Conservation (phyloP, 2,888 invertebrate genomes). For the Stegana nigrithorax region DNA sequence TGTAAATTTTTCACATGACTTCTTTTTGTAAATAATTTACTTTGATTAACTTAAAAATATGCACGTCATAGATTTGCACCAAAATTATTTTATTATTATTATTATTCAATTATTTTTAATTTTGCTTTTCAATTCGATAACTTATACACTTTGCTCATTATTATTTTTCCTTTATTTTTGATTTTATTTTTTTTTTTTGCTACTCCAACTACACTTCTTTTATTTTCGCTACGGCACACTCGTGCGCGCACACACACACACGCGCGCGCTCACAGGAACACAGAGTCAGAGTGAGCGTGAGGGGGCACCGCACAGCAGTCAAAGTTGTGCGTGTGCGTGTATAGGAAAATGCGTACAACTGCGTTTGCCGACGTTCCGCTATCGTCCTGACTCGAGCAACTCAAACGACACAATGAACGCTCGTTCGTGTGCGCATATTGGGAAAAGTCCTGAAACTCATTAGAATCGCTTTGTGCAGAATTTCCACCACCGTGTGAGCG, state of each 20-base stretch:
- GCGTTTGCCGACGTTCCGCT: constrained; percentile 46
- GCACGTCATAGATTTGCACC: neutral
- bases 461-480: constrained; percentile 31
- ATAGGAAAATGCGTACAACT: neutral
- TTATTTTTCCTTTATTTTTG: neutral
- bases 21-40: constrained; percentile 3
- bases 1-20: constrained; percentile 23
- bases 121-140: neutral
- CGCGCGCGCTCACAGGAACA: constrained; percentile 15
- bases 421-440: constrained; percentile 33
- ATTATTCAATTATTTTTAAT: neutral
- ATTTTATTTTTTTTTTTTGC: constrained; percentile 35
- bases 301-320: too few relatives aligned
- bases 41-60: neutral
- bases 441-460: constrained; percentile 58
- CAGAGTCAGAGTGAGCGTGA: neutral
- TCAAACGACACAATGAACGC: constrained; percentile 67
- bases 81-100: neutral
- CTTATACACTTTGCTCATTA: neutral
- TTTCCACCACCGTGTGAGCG: constrained; percentile 36
- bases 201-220: constrained; percentile 15
- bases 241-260: constrained; percentile 30
- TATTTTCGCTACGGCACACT: too few relatives aligned
- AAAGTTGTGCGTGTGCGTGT: constrained; percentile 3
- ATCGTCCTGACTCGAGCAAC: constrained; percentile 68